Evolutionary conservation across 1,140 invertebrate genomes (phyloP), one percentile per base, ranked within the genome.

Genomic region (Solenopsis fugax): DNA sequence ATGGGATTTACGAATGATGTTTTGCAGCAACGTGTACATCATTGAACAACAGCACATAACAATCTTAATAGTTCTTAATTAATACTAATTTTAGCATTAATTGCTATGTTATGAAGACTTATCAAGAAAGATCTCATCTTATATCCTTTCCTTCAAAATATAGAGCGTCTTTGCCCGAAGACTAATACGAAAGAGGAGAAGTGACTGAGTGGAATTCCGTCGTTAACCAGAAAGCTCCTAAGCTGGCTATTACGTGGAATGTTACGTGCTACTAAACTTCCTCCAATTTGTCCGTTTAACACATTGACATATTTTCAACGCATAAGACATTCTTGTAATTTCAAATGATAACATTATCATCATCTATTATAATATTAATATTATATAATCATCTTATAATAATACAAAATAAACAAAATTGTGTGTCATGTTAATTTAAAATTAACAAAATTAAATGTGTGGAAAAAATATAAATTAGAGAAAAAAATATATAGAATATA

Each of bases 61-160:
- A 16, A 6, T 54, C 18, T 34, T 84, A 87, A 89, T 56, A 21
- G 12, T 21, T 45, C 4, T 41, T 73, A 87, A 69, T 87, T 82
- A 87, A 62, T 87, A 67, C 50, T 37, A 89, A 90, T 89, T 87
- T 89, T 10, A 18, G 7, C 48, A 65, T 73, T 78, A 90, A 89
- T 37, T 87, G 60, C 37, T 75, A n/a, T 29, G 73, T 60, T 48
- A 29, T 24, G 65, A 56, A 24, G n/a, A 76, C 48, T 45, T 50
- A 62, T 81, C 45, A 48, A 69, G 50, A 34, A 6, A 13, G n/a
- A 45, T 10, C 6, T 62, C 58, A 65, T 64, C 45, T 54, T 60
- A 1, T 29, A 29, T 29, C 29, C 29, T 29, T 84, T 65, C 58
- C 18, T 54, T 29, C 21, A n/a, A 58, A 34, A 89, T 75, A 52